Evolutionary conservation across 1,140 invertebrate species (phyloP), one percentile per base, ranked within the genome.

Genomic region (Acromyrmex charruanus): DNA sequence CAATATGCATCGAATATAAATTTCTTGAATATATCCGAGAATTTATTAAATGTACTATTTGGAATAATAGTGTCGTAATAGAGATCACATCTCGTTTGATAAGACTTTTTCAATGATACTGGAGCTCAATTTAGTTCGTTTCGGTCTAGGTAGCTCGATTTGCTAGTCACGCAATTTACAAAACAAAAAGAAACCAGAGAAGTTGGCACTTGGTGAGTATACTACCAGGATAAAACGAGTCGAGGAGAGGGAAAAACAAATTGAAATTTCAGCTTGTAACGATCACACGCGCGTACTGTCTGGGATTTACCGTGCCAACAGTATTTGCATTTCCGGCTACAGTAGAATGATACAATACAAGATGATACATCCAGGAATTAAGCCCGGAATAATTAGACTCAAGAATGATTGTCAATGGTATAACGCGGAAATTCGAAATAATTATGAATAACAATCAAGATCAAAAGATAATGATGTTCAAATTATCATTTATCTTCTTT

Each of bases 271-370:
- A 61, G 2, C 16, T n/a, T 39, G 14, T 39, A 39, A 69, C 65
- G 14, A 81, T 81, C 65, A n/a, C 77, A 14, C 12, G 35, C 6
- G 25, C 55, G 39, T 21, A 14, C 18, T 21, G 77, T 68, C 2
- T 9, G 14, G 69, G 58, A 75, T 74, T 74, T 84, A 74, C 31
- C 39, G 6, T 53, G 49, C 18, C 35, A 74, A 3, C 55, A 6
- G n/a, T 74, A 61, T 84, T 84, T 74, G 55, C 80, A 84, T 84
- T 84, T 84, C 80, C 18, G 55, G 16, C 44, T 58, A 25, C 7
- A 44, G 31, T 31, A 84, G 44, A 84, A 18, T 25, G 25, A 6
- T n/a, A n/a, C n/a, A n/a, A 68, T 21, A 74, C 80, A 74, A 74
- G 66, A 49, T 59, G 49, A 6, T 66, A 49, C 6, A 16, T 44